Evolutionary conservation across 1,140 invertebrate genomes (phyloP), one percentile per base, ranked within the genome.

Genomic region (Neodiprion virginianus): DNA sequence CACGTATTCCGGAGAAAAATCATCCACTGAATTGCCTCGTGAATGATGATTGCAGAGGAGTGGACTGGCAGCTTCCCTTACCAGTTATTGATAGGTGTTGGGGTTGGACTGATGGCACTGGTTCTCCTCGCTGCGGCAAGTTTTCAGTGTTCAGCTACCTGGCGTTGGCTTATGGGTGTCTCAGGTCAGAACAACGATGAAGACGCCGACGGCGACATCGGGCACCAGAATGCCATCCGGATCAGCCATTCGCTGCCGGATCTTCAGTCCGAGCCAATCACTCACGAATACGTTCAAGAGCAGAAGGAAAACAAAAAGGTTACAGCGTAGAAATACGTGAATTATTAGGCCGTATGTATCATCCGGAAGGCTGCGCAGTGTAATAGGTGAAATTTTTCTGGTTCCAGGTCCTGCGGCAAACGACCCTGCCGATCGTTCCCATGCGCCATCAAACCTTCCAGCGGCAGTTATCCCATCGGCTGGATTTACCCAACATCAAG

Each of bases 391-490:
- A 14, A 65, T 21, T 65, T 65, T 65, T 14, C 12, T 5, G 72
- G 67, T 79, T 79, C 8, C 81, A 94, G 92, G 93, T 94, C 11
- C 83, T 94, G 7, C 90, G 94, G 2, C 95, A 96, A 86, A 95
- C 94, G 11, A 95, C 95, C 4, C 85, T 96, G 8, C 95, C 95
- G 8, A 94, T 94, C 17, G 94, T 95, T 0, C 94, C 94, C 5
- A 93, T 92, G 73, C 89, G 94, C 66, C 94, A 95, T 83, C 93
- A 94, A 82, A 93, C 92, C 70, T 95, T 96, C 80, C 93, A 95
- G 82, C 88, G 94, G 8, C 94, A 95, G 82, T 89, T 95, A 49
- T 95, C 94, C 0, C 93, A 95, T 83, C 91, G 93, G 0, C 87
- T 95, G 73, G 93, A 95, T 79, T 84, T 94, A 73, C 92, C 93